A percentile compares a stretch with the other conserved stretches of the same genome.
Conservation (phyloP, 2,888 invertebrate species). For the Perithous albicinctus region DNA sequence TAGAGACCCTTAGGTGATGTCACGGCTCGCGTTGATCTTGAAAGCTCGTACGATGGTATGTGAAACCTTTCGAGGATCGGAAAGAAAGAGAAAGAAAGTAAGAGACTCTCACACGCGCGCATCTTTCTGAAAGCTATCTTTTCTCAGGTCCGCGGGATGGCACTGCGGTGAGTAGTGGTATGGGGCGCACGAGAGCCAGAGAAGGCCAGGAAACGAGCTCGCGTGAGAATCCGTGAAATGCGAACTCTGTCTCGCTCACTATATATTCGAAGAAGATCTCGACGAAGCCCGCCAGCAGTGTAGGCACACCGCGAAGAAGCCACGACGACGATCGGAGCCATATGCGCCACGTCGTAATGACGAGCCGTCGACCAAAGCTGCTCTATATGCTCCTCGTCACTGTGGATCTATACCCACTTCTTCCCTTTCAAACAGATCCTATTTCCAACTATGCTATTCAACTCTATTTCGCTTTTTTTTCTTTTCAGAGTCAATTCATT, state of each 20-base stretch:
- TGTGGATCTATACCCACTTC: background rate
- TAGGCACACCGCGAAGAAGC: constrained; percentile 23
- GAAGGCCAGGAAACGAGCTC: constrained; percentile 37
- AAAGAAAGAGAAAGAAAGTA: constrained; percentile 55
- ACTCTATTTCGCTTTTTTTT: background rate
- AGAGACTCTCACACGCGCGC: constrained; percentile 50
- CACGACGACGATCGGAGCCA: constrained; percentile 49
- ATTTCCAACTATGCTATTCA: constrained; percentile 20
- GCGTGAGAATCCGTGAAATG: constrained; percentile 48
- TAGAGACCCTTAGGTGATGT: constrained; percentile 64
- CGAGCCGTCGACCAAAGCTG: constrained; percentile 47
- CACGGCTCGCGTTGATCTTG: constrained; percentile 75
- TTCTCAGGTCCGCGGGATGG: constrained; percentile 52
- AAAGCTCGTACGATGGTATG: constrained; percentile 63
- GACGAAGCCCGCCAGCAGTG: constrained; percentile 23
- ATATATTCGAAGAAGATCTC: constrained; percentile 43
- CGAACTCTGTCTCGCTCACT: constrained; percentile 36
- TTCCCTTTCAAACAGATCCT: constrained; percentile 9
- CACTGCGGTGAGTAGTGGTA: background rate
- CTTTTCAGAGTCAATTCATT: background rate
- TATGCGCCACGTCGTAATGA: constrained; percentile 49
- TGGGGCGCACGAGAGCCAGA: background rate
- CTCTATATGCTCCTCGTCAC: constrained; percentile 1
- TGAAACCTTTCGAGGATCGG: constrained; percentile 36
- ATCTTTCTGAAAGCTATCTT: constrained; percentile 73